These are phyloP conservation scores for Calliphora vomitoria DNA, from an alignment of 2,888 invertebrate species.

Conservation along the genomic window DNA sequence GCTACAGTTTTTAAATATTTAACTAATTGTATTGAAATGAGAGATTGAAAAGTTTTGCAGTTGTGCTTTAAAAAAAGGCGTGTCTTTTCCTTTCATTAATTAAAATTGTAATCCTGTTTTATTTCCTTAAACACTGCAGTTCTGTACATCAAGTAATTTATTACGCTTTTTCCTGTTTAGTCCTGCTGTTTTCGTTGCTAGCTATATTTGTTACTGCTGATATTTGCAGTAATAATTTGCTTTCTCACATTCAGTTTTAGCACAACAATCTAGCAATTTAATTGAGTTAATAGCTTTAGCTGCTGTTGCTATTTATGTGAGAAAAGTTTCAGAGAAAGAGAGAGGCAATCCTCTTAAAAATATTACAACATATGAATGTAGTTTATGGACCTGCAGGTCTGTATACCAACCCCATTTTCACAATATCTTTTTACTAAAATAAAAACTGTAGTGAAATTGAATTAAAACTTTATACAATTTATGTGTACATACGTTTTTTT, in stretches of 20 bases:
- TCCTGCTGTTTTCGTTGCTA: not conserved
- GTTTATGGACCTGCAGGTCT: not conserved
- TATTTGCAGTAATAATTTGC: constrained; percentile 21
- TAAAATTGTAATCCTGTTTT: not conserved
- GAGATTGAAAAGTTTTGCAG: too few species aligned
- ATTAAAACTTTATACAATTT: constrained; percentile 38
- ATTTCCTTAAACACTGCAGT: not conserved
- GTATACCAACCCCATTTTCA: not conserved
- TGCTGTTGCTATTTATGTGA: not conserved
- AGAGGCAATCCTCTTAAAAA: too few species aligned
- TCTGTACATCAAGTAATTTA: not conserved
- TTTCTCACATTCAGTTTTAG: not conserved
- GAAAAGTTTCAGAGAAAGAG: not conserved
- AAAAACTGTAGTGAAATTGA: constrained; percentile 24
- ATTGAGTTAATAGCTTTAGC: constrained; percentile 43
- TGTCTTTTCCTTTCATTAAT: not conserved
- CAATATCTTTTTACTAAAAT: not conserved
- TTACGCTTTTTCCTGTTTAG: constrained; percentile 14
- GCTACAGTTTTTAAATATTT: too few species aligned
- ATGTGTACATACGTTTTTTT: not conserved
- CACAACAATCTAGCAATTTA: constrained; percentile 33
- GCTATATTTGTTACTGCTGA: not conserved
- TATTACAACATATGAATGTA: not conserved
- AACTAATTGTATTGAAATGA: too few species aligned
- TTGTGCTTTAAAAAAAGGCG: not conserved